Evolutionary conservation across 2,888 invertebrate species (phyloP), one percentile per base, ranked within the genome.

Genomic region (Leptinotarsa tumamoca): DNA sequence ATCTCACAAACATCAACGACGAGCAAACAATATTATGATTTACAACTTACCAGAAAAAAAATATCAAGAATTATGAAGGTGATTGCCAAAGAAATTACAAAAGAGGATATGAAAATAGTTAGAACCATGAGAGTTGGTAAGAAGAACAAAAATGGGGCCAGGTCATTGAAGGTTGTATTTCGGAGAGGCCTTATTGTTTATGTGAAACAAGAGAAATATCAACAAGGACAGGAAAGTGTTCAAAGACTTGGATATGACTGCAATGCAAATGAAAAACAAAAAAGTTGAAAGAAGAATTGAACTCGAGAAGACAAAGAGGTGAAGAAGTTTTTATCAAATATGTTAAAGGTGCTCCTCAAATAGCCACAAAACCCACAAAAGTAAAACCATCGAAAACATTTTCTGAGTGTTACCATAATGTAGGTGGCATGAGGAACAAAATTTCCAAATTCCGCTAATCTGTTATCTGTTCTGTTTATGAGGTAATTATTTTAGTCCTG

Each of bases 401-500:
- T 21, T 58, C 56, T 58, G 58, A 21, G 18, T 58, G 21, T 21
- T 58, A 58, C 21, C 58, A 58, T 18, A 58, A 58, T 18, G 58
- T n/a, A 21, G 58, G 58, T 7, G 21, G 58, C 21, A n/a, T 58
- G 18, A 18, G 58, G 21, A 18, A 13, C 21, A 58, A 58, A 58
- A 58, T 58, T 13, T 21, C 7, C 3, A 18, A 21, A n/a, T 58
- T 58, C n/a, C 13, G 21, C 7, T 2, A 58, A 58, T n/a, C 58
- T 58, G 1, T 10, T 21, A 3, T 10, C 2, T 58, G 58, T 58
- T 58, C 21, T 18, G 18, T 18, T 18, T 58, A 58, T 58, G 13
- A 21, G n/a, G n/a, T 68, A 68, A 68, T 68, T 51, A 68, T 68
- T 49, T 15, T 68, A 50, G 33, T 49, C 51, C 14, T 67, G 67